phyloP scores from a whole-genome alignment of 2,888 invertebrate species.

The Brachylomia viminalis region DNA sequence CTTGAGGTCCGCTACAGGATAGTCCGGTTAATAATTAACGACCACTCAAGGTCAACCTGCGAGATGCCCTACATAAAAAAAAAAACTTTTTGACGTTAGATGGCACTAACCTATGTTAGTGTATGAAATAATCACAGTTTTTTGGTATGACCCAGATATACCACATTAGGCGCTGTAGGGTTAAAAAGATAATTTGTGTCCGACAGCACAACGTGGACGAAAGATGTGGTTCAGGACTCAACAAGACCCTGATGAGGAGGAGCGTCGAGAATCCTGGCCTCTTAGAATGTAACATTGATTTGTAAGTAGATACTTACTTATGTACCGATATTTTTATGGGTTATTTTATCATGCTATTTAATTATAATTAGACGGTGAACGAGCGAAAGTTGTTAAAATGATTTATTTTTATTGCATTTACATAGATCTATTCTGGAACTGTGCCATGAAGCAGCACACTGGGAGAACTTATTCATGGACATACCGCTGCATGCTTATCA shows the following conservation, averaged over 20 bases:
- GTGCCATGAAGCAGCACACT: conserved; percentile 93
- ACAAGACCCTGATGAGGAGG: conserved; percentile 93
- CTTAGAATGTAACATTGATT: conserved; percentile 95
- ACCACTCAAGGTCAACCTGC: too few species aligned
- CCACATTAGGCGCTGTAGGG: neutral
- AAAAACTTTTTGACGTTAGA: too few species aligned
- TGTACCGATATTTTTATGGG: neutral
- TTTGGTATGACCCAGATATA: conserved; percentile 1
- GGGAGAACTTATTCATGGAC: conserved; percentile 93
- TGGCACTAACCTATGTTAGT: too few species aligned
- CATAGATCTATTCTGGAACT: conserved; percentile 92
- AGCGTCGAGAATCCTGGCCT: conserved; percentile 92
- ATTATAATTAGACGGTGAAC: neutral
- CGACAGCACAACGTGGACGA: conserved; percentile 90
- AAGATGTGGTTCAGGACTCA: conserved; percentile 90
- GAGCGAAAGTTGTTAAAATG: neutral
- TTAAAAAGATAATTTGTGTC: neutral
- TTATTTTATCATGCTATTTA: neutral
- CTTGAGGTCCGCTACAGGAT: too few species aligned
- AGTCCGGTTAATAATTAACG: too few species aligned
- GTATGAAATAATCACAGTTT: neutral
- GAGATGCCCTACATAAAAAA: too few species aligned
- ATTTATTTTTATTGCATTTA: conserved; percentile 63
- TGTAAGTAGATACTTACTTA: conserved; percentile 88
- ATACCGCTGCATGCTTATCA: conserved; percentile 92